These are phyloP conservation scores for Caranx melampygus DNA, from an alignment of 2,113 vertebrate genomes.

Conservation along the genomic window DNA sequence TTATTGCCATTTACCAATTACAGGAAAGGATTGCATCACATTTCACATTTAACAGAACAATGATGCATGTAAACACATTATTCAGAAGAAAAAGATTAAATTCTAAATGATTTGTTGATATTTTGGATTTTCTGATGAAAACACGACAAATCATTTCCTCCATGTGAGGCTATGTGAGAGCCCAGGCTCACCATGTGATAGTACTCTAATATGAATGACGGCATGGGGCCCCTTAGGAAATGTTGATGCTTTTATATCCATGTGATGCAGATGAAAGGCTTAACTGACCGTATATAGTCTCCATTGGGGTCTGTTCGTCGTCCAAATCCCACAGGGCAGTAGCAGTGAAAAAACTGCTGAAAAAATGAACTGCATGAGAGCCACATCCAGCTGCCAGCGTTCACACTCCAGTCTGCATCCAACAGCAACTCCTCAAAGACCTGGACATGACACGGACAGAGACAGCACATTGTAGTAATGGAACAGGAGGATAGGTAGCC, in stretches of 20 bases:
- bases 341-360: constrained; percentile 97
- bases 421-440: constrained; percentile 96
- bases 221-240: constrained; percentile 8
- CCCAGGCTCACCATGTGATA: constrained; percentile 23
- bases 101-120: not conserved
- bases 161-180: constrained; percentile 11
- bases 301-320: constrained; percentile 94
- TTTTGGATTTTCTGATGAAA: not conserved
- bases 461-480: not conserved
- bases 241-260: not conserved
- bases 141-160: not conserved
- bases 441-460: constrained; percentile 68
- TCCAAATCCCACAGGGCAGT: constrained; percentile 96
- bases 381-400: constrained; percentile 99
- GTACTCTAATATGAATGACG: not conserved
- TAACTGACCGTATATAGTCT: constrained; percentile 93
- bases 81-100: not conserved
- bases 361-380: constrained; percentile 97
- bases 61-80: not conserved
- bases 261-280: not conserved
- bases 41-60: not conserved
- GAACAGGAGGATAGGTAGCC: not conserved
- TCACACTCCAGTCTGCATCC: constrained; percentile 97
- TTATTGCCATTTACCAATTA: not conserved
- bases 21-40: not conserved